phyloP scores from a whole-genome alignment of 2,113 vertebrate genomes.

The Tiliqua scincoides region DNA sequence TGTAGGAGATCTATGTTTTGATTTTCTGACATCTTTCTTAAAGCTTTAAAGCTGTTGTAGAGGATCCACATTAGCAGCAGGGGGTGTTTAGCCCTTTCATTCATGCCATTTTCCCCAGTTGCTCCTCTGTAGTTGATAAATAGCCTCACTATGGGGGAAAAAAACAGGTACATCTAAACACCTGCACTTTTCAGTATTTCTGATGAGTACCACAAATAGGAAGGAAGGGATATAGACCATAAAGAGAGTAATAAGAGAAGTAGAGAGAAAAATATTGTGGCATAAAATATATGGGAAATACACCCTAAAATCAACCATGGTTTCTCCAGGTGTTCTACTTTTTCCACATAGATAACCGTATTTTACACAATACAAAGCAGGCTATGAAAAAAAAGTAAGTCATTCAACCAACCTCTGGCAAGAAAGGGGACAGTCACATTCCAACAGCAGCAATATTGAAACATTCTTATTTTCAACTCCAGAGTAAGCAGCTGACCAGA shows the following conservation, averaged over 20 bases:
- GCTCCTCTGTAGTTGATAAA: not conserved
- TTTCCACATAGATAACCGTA: not conserved
- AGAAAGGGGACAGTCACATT: not conserved
- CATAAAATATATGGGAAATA: not conserved
- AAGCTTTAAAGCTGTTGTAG: too few relatives aligned
- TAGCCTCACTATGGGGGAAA: conserved; percentile 9
- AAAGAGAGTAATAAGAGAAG: not conserved
- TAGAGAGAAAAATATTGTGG: conserved; percentile 19
- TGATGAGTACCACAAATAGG: conserved; percentile 25
- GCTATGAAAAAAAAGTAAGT: not conserved
- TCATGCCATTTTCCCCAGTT: not conserved
- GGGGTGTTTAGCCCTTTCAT: not conserved
- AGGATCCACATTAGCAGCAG: not conserved
- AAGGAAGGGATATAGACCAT: conserved; percentile 3
- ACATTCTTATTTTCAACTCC: not conserved
- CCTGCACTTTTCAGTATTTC: conserved; percentile 35
- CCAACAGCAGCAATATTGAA: conserved; percentile 26
- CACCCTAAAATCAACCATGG: conserved; percentile 27
- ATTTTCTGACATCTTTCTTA: too few relatives aligned
- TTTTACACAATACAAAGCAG: not conserved
- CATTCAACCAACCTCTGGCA: not conserved
- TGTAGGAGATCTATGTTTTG: not conserved
- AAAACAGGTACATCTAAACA: conserved; percentile 29
- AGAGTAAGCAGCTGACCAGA: not conserved
- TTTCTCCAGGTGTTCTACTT: conserved; percentile 1